Base-by-base conservation (phyloP, 2,797 vertebrate genomes). In the Lutjanus argentimaculatus region DNA sequence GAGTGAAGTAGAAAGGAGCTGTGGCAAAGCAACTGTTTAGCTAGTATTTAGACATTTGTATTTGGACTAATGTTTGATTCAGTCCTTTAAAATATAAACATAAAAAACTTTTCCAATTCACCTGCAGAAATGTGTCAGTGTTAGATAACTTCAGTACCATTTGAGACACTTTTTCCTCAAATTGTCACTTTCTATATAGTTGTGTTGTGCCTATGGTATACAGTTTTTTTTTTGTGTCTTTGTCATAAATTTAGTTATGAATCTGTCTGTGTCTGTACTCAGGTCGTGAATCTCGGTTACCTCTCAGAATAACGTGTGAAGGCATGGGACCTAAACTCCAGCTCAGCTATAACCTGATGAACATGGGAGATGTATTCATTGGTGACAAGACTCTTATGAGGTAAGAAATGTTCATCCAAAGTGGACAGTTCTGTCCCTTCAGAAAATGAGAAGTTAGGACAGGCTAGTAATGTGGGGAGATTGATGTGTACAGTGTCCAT, bases 211-310 rank as follows among this genome's bases (percentile, higher is more conserved):
- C 30, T 63, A 36, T 4, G 14, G 22, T 48, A 63, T 45, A 9
- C 11, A 21, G 30, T 8, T 36, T n/a, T 12, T n/a, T 12, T 11
- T 45, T 7, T 42, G 2, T 52, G 45, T 49, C 6, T 61, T 25
- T 79, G 52, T 74, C 53, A 72, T 36, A 59, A 63, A 64, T 43
- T 75, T 42, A 67, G 15, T 65, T 53, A 15, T 73, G 8, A 80
- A 30, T 69, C 36, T 82, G 9, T 61, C 25, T 83, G 49, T 86
- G 30, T 78, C 30, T 80, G 85, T 83, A 36, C 63, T 2, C 61
- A 99, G 98, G 97, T 14, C 79, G 89, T 57, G 95, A 96, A 83
- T 91, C 87, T 30, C 93, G 95, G 4, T 86, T 98, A 68, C 95
- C 96, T 6, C 95, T 99, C 72, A 64, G 72, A 8, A 84, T 98